Evolutionary conservation across 30 jellyfish, hydroid and myxozoan genomes (phyloP).

Genomic region (Hydractinia echinata): DNA sequence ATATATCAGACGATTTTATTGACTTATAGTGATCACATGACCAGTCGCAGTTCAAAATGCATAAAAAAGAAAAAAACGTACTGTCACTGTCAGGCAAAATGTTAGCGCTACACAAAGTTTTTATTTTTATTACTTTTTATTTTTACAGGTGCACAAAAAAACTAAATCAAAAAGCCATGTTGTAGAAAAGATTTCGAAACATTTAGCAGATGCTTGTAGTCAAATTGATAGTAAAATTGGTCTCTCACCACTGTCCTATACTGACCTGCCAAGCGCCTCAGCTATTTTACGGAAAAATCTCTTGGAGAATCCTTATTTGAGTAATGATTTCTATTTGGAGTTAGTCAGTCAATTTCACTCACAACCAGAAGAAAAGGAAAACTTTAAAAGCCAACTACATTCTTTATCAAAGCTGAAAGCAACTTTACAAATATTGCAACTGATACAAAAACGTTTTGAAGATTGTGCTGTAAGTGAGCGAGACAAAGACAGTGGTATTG

Average conservation of each 20-base stretch:
- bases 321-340: slow-evolving; percentile 36
- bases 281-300: slow-evolving; percentile 29
- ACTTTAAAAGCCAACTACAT: slow-evolving; percentile 17
- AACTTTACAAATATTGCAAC: slow-evolving; percentile 32
- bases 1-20: too few species aligned
- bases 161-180: slow-evolving; percentile 30
- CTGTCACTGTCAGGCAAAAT: not conserved
- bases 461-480: not conserved
- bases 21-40: too few species aligned
- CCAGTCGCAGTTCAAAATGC: too few species aligned
- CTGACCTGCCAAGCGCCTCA: slow-evolving; percentile 17
- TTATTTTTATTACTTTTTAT: not conserved
- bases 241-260: slow-evolving; percentile 22
- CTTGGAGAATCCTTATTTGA: slow-evolving; percentile 37
- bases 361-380: slow-evolving; percentile 4
- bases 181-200: slow-evolving; percentile 23
- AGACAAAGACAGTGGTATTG: not conserved
- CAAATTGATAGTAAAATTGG: slow-evolving; percentile 30
- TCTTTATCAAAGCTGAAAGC: slow-evolving; percentile 45
- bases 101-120: not conserved
- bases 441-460: slow-evolving; percentile 40
- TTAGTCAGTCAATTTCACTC: slow-evolving; percentile 30
- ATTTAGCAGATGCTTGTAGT: slow-evolving; percentile 23
- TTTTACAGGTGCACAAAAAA: slow-evolving; percentile 32
- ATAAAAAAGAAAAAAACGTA: too few species aligned